Percentiles rank a stretch among this genome's conserved stretches.
Evolutionary conservation across 2,888 invertebrate species (phyloP).

Genomic region (Orthonevra nobilis): DNA sequence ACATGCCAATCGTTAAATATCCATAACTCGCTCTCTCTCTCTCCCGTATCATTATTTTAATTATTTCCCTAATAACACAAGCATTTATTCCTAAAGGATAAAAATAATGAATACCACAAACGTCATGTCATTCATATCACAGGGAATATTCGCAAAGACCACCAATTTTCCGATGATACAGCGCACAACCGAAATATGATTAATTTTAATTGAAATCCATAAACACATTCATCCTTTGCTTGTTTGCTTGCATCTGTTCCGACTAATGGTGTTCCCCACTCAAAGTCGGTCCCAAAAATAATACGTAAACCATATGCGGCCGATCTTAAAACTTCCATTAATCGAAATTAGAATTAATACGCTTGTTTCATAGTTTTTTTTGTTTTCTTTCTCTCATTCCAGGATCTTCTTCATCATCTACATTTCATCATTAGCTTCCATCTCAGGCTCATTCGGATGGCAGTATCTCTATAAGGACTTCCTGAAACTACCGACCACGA

Average conservation of each 20-base stretch:
- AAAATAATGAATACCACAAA: too few relatives aligned
- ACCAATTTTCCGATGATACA: too few relatives aligned
- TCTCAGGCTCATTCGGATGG: conserved; percentile 19
- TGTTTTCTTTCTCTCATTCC: conserved; percentile 44
- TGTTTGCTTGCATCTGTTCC: too few relatives aligned
- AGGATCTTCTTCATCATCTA: conserved; percentile 56
- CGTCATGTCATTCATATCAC: too few relatives aligned
- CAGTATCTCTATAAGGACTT: not conserved
- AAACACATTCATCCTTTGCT: too few relatives aligned
- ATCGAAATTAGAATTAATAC: conserved; percentile 45
- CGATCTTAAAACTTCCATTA: too few relatives aligned
- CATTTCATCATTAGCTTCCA: conserved; percentile 28
- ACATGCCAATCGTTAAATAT: too few relatives aligned
- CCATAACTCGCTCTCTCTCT: too few relatives aligned
- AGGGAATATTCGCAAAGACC: too few relatives aligned
- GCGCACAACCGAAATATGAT: conserved; percentile 40
- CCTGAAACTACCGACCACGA: conserved; percentile 5
- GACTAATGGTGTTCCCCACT: not conserved
- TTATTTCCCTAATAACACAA: too few relatives aligned
- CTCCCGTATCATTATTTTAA: too few relatives aligned
- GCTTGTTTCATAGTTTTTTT: conserved; percentile 21
- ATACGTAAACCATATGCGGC: conserved; percentile 29
- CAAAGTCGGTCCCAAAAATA: conserved; percentile 17
- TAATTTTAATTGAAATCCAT: conserved; percentile 50
- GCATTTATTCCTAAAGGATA: too few relatives aligned